phyloP scores from a whole-genome alignment of 2,888 invertebrate species.

The Epistrophe eligans region DNA sequence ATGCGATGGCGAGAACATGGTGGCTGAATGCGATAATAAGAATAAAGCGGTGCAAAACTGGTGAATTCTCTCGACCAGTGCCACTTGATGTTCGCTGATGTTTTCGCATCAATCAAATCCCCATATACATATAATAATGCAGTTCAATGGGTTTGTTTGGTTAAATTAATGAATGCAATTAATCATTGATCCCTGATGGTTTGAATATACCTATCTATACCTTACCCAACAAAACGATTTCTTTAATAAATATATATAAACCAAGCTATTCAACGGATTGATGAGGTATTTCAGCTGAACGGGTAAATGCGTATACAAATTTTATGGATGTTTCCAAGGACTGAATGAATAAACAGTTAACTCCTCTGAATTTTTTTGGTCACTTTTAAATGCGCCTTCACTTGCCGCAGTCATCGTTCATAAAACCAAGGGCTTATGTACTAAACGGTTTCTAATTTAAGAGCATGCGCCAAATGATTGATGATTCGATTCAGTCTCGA shows the following conservation, averaged over 20 bases:
- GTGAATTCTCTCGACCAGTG: constrained; percentile 42
- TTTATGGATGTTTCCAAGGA: constrained; percentile 52
- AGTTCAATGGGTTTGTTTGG: constrained; percentile 68
- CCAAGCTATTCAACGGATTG: constrained; percentile 24
- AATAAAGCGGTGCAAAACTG: constrained; percentile 56
- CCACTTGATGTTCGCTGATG: constrained; percentile 48
- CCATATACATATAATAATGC: constrained; percentile 17
- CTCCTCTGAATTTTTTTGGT: constrained; percentile 15
- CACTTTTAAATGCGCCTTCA: constrained; percentile 3
- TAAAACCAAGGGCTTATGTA: constrained; percentile 22
- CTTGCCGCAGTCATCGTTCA: neutral
- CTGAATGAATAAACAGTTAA: constrained; percentile 64
- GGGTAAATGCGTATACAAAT: constrained; percentile 53
- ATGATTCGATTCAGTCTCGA: constrained; percentile 35
- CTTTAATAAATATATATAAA: neutral
- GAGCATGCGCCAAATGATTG: constrained; percentile 64
- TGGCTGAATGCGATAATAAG: constrained; percentile 50
- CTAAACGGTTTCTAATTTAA: constrained; percentile 76
- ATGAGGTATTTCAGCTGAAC: constrained; percentile 50
- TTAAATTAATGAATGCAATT: constrained; percentile 72
- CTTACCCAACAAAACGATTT: constrained; percentile 1
- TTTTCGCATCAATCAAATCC: constrained; percentile 67
- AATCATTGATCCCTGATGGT: constrained; percentile 59
- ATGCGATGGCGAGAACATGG: constrained; percentile 25
- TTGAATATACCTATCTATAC: neutral